Percentiles rank a stretch among this genome's conserved stretches.
Conservation (phyloP, 2,797 vertebrate genomes). For the Clarias platycephalus region DNA sequence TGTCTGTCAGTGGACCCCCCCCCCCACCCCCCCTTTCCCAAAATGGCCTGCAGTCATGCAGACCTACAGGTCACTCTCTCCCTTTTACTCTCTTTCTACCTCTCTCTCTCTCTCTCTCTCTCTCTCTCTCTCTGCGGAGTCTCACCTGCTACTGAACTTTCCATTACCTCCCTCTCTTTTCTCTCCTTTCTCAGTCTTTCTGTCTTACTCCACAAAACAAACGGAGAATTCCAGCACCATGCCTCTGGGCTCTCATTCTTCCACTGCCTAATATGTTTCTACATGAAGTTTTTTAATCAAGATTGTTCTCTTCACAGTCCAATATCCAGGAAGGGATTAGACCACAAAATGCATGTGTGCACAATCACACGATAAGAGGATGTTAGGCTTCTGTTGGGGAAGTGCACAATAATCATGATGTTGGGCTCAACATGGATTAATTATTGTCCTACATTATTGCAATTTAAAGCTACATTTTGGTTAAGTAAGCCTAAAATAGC, state of each 20-base stretch:
- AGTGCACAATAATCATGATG: background rate
- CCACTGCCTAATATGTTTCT: conserved; percentile 70
- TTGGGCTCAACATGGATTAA: conserved; percentile 7
- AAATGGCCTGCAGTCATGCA: conserved; percentile 62
- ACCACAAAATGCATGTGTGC: conserved; percentile 14
- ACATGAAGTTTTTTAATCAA: conserved; percentile 65
- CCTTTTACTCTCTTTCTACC: conserved; percentile 53
- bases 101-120: conserved; percentile 47
- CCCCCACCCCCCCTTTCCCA: conserved; percentile 9
- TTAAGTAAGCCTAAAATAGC: background rate
- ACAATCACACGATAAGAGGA: conserved; percentile 17
- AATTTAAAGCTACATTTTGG: background rate
- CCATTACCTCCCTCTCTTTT: conserved; percentile 60
- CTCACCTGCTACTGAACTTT: conserved; percentile 77
- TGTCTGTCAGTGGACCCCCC: conserved; percentile 57
- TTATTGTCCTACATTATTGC: background rate
- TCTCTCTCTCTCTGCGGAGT: conserved; percentile 56
- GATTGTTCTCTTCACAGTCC: conserved; percentile 55
- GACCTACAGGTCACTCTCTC: conserved; percentile 64
- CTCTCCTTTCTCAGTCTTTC: conserved; percentile 44
- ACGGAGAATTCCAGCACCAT: conserved; percentile 70
- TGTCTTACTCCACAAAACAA: conserved; percentile 65
- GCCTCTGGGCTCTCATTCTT: conserved; percentile 68
- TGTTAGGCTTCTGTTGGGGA: conserved; percentile 4
- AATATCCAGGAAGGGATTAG: conserved; percentile 50